Evolutionary conservation across 2,888 invertebrate genomes (phyloP).

Genomic region (Nephrotoma appendiculata): DNA sequence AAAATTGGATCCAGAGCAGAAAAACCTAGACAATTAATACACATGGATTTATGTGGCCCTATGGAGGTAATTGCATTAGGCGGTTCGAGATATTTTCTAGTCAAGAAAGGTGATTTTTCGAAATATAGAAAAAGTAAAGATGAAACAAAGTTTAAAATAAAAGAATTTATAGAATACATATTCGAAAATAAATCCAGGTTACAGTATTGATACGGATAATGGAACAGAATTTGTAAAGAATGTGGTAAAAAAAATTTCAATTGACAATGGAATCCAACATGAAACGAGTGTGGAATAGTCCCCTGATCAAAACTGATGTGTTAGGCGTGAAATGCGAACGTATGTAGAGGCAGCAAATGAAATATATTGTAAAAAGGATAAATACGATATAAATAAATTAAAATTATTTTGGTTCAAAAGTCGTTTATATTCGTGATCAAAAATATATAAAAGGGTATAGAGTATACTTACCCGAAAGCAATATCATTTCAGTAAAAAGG

Average conservation of each 20-base stretch:
- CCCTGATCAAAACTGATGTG: no score
- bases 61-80: neutral
- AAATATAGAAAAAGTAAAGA: neutral
- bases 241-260: neutral
- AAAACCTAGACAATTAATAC: neutral
- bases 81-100: neutral
- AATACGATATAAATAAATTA: no score
- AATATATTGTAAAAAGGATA: neutral
- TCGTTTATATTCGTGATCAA: no score
- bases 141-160: no score
- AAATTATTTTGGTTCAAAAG: no score
- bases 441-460: neutral
- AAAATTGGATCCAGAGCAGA: neutral
- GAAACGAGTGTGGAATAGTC: neutral
- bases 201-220: constrained; percentile 1
- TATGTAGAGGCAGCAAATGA: constrained; percentile 4
- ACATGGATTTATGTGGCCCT: neutral
- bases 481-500: neutral
- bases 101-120: neutral
- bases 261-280: neutral
- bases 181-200: no score
- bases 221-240: constrained; percentile 4
- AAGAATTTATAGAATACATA: no score
- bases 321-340: constrained; percentile 5
- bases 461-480: neutral